These are phyloP conservation scores for Tetanocera ferruginea DNA, from an alignment of 2,888 invertebrate species.

Conservation along the genomic window DNA sequence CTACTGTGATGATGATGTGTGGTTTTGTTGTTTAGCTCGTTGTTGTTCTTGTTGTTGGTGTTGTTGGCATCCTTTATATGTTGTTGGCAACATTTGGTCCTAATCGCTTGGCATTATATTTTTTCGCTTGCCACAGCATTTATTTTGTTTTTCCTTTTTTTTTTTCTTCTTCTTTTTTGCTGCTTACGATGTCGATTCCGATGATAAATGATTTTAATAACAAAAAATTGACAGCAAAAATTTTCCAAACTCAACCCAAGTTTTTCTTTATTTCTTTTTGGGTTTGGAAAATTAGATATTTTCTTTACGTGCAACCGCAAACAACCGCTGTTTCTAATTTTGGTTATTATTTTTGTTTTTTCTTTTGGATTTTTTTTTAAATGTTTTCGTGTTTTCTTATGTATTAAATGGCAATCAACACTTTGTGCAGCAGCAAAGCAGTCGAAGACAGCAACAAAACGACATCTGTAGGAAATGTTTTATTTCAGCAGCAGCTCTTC, in stretches of 20 bases:
- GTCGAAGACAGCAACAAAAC: not conserved
- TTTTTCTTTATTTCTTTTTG: slow-evolving; percentile 37
- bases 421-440: not conserved
- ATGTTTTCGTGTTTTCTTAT: not conserved
- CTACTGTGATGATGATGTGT: slow-evolving; percentile 20
- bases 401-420: slow-evolving; percentile 27
- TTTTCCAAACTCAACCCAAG: not conserved
- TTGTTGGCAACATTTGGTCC: slow-evolving; percentile 37
- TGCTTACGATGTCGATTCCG: slow-evolving; percentile 19
- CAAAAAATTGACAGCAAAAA: slow-evolving; percentile 39
- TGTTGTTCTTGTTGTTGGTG: slow-evolving; percentile 46
- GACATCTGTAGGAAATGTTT: slow-evolving; percentile 33
- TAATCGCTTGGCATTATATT: slow-evolving; percentile 29
- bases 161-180: not conserved
- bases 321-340: slow-evolving; percentile 2
- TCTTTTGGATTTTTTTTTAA: too few relatives aligned
- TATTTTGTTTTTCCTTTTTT: not conserved
- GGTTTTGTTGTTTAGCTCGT: slow-evolving; percentile 44
- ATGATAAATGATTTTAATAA: slow-evolving; percentile 44
- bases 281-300: slow-evolving; percentile 54
- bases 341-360: not conserved
- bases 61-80: slow-evolving; percentile 40
- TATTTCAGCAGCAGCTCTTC: not conserved
- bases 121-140: slow-evolving; percentile 23
- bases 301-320: slow-evolving; percentile 17